Conservation (phyloP, 2,888 invertebrate genomes). For the Polylopha cassiicola region DNA sequence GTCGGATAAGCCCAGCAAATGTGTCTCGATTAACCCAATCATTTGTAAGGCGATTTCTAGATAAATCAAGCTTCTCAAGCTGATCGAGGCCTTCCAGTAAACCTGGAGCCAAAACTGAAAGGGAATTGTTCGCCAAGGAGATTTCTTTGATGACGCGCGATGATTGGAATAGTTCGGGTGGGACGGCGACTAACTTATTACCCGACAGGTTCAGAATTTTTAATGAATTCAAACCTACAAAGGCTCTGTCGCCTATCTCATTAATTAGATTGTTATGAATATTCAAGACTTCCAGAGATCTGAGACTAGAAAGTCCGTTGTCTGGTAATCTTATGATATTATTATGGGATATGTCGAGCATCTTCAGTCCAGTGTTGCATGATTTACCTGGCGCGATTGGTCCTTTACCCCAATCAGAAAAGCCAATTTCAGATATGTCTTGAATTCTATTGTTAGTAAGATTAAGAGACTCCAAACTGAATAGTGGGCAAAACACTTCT, state of each 20-base stretch:
- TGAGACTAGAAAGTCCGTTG: conserved; percentile 82
- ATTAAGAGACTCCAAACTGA: conserved; percentile 82
- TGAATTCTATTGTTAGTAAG: conserved; percentile 87
- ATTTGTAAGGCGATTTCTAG: conserved; percentile 84
- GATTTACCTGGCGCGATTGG: conserved; percentile 82
- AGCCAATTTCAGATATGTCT: conserved; percentile 85
- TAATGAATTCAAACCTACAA: conserved; percentile 82
- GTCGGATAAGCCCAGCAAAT: conserved; percentile 83
- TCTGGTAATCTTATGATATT: conserved; percentile 83
- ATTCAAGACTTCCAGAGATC: conserved; percentile 82
- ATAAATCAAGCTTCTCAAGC: conserved; percentile 84
- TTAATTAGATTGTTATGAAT: conserved; percentile 87
- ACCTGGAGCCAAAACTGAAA: conserved; percentile 85
- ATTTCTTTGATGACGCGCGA: conserved; percentile 83
- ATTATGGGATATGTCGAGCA: conserved; percentile 85
- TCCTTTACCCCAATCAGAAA: conserved; percentile 84
- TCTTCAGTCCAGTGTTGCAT: conserved; percentile 82
- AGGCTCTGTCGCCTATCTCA: conserved; percentile 84
- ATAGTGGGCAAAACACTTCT: conserved; percentile 84
- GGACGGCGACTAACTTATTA: conserved; percentile 87
- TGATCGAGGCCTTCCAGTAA: conserved; percentile 85
- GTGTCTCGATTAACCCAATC: conserved; percentile 87
- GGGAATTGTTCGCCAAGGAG: conserved; percentile 87
- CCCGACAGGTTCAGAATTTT: conserved; percentile 86
- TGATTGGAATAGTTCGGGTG: conserved; percentile 86